Evolutionary conservation across 2,113 vertebrate species (phyloP).

Genomic region (Rhodinocichla rosea): DNA sequence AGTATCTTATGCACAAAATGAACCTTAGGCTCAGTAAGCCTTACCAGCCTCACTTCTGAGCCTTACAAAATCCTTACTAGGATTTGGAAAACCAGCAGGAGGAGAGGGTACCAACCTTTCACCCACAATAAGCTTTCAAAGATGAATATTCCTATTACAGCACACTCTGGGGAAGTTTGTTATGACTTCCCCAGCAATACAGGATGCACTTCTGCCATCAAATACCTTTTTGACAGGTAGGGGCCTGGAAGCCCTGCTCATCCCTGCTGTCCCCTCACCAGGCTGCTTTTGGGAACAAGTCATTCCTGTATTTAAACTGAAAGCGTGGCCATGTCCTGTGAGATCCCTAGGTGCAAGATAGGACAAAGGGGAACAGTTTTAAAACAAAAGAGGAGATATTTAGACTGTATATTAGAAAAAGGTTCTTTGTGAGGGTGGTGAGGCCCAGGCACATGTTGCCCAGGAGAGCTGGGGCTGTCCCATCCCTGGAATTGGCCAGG

Average conservation of each 20-base stretch:
- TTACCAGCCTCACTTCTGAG: not conserved
- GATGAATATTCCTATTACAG: not conserved
- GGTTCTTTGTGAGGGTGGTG: not conserved
- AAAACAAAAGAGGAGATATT: not conserved
- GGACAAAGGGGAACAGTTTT: not conserved
- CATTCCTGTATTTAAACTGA: not conserved
- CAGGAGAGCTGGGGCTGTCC: not conserved
- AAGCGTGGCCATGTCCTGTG: fast-evolving
- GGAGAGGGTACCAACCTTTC: not conserved
- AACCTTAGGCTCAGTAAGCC: not conserved
- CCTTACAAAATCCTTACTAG: not conserved
- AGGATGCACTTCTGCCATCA: not conserved
- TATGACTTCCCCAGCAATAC: not conserved
- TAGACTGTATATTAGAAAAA: not conserved
- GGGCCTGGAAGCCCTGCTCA: not conserved
- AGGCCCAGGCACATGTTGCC: not conserved
- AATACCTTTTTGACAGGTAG: fast-evolving
- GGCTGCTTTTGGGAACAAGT: fast-evolving
- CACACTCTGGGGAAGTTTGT: not conserved
- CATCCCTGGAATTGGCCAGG: not conserved
- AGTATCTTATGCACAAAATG: not conserved
- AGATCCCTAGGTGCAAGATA: not conserved
- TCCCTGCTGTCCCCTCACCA: not conserved
- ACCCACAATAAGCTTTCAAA: not conserved
- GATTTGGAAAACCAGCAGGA: not conserved